These are phyloP conservation scores for Patella vulgata DNA, from an alignment of 1,140 invertebrate genomes.

Conservation along the genomic window DNA sequence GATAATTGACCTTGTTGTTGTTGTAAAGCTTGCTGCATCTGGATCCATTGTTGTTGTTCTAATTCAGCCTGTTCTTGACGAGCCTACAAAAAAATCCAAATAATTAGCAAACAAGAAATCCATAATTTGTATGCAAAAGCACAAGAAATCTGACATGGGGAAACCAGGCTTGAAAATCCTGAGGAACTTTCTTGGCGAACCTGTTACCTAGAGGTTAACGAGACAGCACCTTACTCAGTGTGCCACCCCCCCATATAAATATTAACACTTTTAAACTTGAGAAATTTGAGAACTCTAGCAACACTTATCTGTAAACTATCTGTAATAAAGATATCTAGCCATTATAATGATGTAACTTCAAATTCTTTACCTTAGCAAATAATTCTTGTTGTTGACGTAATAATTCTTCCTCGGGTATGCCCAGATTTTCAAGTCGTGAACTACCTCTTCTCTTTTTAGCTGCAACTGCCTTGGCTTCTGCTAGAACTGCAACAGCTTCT, in stretches of 20 bases:
- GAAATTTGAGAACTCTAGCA: not conserved
- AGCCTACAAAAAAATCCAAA: conserved; percentile 73
- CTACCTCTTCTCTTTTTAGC: conserved; percentile 93
- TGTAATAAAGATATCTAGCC: not conserved
- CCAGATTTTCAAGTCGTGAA: conserved; percentile 93
- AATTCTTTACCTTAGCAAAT: conserved; percentile 83
- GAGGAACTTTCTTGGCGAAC: not conserved
- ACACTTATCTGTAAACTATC: not conserved
- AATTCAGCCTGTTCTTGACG: conserved; percentile 87
- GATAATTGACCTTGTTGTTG: conserved; percentile 51
- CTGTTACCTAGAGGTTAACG: not conserved
- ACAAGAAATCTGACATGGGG: not conserved
- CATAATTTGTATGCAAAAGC: not conserved
- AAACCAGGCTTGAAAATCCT: not conserved
- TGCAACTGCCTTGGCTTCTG: conserved; percentile 95
- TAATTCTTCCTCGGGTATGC: conserved; percentile 97
- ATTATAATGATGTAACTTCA: not conserved
- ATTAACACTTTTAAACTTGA: not conserved
- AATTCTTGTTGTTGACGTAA: conserved; percentile 96
- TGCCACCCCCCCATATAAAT: not conserved
- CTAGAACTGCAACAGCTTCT: conserved; percentile 92
- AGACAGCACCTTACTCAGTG: not conserved
- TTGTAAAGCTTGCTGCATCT: conserved; percentile 77
- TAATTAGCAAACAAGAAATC: no score
- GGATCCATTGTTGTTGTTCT: conserved; percentile 89